Evolutionary conservation across 2,113 vertebrate genomes (phyloP).

Genomic region (Zeus faber): DNA sequence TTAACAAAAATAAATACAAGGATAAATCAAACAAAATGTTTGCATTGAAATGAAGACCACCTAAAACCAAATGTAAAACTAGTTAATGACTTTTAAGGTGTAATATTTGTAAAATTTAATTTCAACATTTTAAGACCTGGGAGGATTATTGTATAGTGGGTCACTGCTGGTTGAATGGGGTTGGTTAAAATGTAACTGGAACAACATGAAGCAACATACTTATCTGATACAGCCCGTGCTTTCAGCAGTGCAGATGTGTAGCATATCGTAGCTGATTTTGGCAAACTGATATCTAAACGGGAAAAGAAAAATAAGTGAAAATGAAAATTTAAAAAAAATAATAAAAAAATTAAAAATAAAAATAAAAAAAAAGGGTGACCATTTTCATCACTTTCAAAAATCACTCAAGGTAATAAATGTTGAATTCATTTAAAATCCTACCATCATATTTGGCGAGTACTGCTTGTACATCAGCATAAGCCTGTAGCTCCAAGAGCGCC

Average conservation of each 20-base stretch:
- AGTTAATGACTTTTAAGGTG: too few species aligned
- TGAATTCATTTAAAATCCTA: constrained; percentile 55
- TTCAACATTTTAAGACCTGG: background rate
- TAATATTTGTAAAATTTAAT: too few species aligned
- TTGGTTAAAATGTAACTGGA: background rate
- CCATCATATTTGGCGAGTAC: constrained; percentile 98
- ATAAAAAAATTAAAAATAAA: too few species aligned
- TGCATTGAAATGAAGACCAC: too few species aligned
- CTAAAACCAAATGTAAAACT: too few species aligned
- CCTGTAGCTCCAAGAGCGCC: constrained; percentile 94
- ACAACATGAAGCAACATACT: constrained; percentile 79
- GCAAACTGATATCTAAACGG: constrained; percentile 93
- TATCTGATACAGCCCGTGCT: constrained; percentile 98
- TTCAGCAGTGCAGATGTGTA: constrained; percentile 98
- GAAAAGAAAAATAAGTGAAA: constrained; percentile 10
- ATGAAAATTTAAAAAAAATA: too few species aligned
- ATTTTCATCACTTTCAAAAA: too few species aligned
- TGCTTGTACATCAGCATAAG: constrained; percentile 97
- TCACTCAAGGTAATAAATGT: too few species aligned
- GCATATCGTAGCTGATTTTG: constrained; percentile 98
- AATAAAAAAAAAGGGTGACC: too few species aligned
- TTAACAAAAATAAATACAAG: too few species aligned
- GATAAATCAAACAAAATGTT: too few species aligned
- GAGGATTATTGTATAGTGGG: background rate
- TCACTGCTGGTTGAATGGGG: background rate